Conservation (phyloP, 2,113 vertebrate species). For the Pseudopipra pipra region DNA sequence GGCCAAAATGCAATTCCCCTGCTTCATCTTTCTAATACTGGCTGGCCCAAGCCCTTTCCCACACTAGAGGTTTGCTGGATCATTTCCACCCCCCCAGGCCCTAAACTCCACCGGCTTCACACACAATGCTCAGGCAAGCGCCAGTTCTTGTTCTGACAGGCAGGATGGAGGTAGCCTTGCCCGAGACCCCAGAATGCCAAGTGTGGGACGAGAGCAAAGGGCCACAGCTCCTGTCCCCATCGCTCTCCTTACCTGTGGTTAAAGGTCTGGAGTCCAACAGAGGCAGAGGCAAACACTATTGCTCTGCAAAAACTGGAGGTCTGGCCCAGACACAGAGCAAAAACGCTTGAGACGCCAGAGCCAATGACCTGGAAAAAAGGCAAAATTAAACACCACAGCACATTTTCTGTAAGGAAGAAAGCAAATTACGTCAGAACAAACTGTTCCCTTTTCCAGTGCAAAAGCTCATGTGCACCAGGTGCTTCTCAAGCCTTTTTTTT, state of each 20-base stretch:
- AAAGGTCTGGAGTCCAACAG: conserved; percentile 91
- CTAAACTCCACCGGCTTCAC: not conserved
- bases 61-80: not conserved
- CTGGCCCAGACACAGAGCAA: conserved; percentile 86
- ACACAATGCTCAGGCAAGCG: accelerated
- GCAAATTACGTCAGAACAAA: not conserved
- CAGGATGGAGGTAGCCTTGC: accelerated
- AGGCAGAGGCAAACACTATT: conserved; percentile 85
- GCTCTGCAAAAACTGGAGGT: conserved; percentile 85
- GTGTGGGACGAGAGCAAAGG: not conserved
- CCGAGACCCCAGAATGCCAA: not conserved
- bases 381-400: not conserved
- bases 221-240: not conserved
- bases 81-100: not conserved
- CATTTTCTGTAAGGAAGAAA: not conserved
- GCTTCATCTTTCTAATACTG: accelerated
- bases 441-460: not conserved
- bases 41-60: not conserved
- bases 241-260: conserved; percentile 85
- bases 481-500: not conserved
- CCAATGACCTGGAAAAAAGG: conserved; percentile 82
- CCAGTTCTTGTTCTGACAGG: not conserved
- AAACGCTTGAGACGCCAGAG: conserved; percentile 89
- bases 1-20: not conserved
- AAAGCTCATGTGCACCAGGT: not conserved